Evolutionary conservation across 1,140 invertebrate genomes (phyloP), one percentile per base, ranked within the genome.

Genomic region (Bombus polaris): DNA sequence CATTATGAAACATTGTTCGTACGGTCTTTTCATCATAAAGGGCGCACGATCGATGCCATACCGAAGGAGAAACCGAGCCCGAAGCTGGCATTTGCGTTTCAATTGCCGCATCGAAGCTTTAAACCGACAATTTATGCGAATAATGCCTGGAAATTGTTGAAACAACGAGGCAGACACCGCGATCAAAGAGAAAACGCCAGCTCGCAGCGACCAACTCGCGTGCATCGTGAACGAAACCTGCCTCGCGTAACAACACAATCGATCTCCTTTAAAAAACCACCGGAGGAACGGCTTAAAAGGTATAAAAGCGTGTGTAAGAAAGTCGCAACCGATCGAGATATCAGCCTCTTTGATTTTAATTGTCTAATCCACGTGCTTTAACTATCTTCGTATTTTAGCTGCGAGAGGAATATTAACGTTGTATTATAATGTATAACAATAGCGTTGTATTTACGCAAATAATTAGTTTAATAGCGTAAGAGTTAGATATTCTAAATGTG

Each of bases 131-230:
- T 88, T 81, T 81, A 47, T 66, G 39, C 37, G 71, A 83, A 88
- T 88, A 88, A 87, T 47, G 32, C 65, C 42, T 57, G 75, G 57
- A 88, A 80, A 59, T 71, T 53, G 72, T 70, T 78, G 80, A 76
- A 81, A 81, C 44, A 66, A 71, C 74, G 65, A 42, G 85, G 32
- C 12, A 22, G 10, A 22, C 42, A 44, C 35, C 59, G 74, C 76
- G 74, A 86, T 77, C 79, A 53, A 78, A 53, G 87, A 85, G 87
- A 88, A 88, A 88, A 88, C 83, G 39, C 39, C 70, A 74, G 86
- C 86, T 88, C 44, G 71, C 71, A 80, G 59, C 75, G 71, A 79
- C 73, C 42, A 82, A 83, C 71, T 88, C 53, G 87, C 87, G 87
- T 88, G 86, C 66, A 47, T 44, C 70, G 62, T 59, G 25, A 75